Percentiles rank a stretch among this genome's conserved stretches.
phyloP scores from a whole-genome alignment of 2,113 vertebrate species.

The Pluvialis apricaria region DNA sequence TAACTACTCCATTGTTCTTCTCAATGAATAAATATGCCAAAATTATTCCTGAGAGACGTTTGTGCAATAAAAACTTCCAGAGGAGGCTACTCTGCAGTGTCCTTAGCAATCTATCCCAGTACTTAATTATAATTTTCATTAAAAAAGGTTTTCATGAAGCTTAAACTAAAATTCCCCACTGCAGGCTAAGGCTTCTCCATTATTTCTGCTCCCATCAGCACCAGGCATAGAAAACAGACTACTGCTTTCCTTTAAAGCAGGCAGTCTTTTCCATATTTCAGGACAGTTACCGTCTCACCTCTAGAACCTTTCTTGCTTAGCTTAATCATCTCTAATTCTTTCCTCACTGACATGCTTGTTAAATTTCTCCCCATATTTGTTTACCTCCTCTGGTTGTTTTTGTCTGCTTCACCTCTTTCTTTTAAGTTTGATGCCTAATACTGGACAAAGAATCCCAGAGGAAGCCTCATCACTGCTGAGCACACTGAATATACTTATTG shows the following conservation, averaged over 20 bases:
- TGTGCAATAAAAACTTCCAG: not conserved
- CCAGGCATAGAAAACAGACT: not conserved
- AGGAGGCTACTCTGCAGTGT: not conserved
- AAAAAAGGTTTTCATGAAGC: not conserved
- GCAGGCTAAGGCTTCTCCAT: not conserved
- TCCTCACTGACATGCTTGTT: not conserved
- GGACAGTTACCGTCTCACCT: not conserved
- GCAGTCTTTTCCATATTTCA: not conserved
- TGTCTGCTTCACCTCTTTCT: not conserved
- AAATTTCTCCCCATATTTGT: not conserved
- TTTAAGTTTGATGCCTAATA: not conserved
- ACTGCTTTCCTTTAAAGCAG: not conserved
- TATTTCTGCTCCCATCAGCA: not conserved
- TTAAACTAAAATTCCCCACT: not conserved
- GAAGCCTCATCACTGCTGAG: not conserved
- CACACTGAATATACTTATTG: not conserved
- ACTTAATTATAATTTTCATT: not conserved
- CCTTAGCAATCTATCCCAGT: not conserved
- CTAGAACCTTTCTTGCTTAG: not conserved
- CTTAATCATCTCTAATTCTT: not conserved
- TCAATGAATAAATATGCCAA: rapidly evolving
- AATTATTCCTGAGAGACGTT: not conserved
- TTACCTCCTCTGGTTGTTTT: not conserved
- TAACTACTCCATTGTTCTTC: not conserved
- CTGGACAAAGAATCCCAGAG: not conserved